Evolutionary conservation across 2,888 invertebrate species (phyloP).

Genomic region (Homarus gammarus): DNA sequence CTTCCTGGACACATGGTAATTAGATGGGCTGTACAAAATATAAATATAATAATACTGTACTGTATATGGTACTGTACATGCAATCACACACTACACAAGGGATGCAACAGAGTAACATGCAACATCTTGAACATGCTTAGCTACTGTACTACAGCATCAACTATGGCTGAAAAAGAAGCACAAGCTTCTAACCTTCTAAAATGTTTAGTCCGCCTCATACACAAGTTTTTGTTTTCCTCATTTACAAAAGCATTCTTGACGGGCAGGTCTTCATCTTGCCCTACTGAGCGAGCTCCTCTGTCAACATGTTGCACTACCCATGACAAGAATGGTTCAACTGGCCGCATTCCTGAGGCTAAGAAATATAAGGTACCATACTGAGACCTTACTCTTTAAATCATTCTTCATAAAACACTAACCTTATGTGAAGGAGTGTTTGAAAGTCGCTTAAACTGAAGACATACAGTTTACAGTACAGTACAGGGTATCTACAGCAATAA

Average conservation of each 20-base stretch:
- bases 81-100: too few relatives aligned
- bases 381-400: too few relatives aligned
- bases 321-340: constrained; percentile 62
- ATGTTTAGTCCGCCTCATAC: constrained; percentile 54
- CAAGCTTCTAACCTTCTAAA: constrained; percentile 61
- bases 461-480: too few relatives aligned
- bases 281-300: constrained; percentile 3
- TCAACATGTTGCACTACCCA: constrained; percentile 63
- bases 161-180: background rate
- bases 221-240: constrained; percentile 37
- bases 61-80: too few relatives aligned
- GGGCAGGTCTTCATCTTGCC: constrained; percentile 16
- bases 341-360: constrained; percentile 51
- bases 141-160: background rate
- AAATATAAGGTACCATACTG: constrained; percentile 12
- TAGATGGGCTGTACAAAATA: too few relatives aligned
- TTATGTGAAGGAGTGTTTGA: too few relatives aligned
- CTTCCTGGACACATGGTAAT: too few relatives aligned
- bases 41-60: too few relatives aligned
- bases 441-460: too few relatives aligned
- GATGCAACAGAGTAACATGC: constrained; percentile 6
- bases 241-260: constrained; percentile 63
- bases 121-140: background rate
- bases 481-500: too few relatives aligned
- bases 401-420: too few relatives aligned